Evolutionary conservation across 2,797 vertebrate species (phyloP).

Genomic region (Paedocypris micromegethes): DNA sequence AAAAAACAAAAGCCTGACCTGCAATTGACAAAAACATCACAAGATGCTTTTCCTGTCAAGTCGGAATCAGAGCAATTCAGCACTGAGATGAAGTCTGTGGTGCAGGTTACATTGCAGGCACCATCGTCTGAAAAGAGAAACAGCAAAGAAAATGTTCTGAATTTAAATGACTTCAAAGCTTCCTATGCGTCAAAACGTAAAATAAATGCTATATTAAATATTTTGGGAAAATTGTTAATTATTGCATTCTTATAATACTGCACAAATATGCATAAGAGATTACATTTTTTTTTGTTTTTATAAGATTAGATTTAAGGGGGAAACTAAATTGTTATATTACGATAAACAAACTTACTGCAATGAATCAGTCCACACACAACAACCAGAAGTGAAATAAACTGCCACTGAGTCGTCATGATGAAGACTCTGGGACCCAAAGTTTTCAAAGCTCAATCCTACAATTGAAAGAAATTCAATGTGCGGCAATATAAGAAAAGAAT

Average conservation of each 20-base stretch:
- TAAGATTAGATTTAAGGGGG: background rate
- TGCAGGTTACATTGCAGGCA: conserved; percentile 59
- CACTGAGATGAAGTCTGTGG: conserved; percentile 51
- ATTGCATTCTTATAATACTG: too few species aligned
- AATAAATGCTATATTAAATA: background rate
- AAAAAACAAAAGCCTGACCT: conserved; percentile 48
- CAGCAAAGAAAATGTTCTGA: background rate
- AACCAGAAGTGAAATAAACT: conserved; percentile 22
- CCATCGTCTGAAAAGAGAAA: conserved; percentile 47
- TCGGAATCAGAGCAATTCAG: conserved; percentile 64
- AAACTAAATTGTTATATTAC: background rate
- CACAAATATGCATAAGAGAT: too few species aligned
- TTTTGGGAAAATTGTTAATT: too few species aligned
- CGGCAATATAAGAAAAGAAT: background rate
- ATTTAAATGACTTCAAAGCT: background rate
- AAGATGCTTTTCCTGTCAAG: conserved; percentile 12
- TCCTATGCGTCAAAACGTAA: background rate
- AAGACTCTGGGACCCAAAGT: background rate
- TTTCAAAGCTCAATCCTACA: conserved; percentile 5
- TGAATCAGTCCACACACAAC: conserved; percentile 26
- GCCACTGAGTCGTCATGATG: conserved; percentile 28
- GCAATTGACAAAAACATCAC: conserved; percentile 54
- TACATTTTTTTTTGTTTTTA: background rate
- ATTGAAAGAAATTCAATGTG: conserved; percentile 3
- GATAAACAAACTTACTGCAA: conserved; percentile 39